Evolutionary conservation across 2,888 invertebrate species (phyloP).

Genomic region (Harpagoxenus sublaevis): DNA sequence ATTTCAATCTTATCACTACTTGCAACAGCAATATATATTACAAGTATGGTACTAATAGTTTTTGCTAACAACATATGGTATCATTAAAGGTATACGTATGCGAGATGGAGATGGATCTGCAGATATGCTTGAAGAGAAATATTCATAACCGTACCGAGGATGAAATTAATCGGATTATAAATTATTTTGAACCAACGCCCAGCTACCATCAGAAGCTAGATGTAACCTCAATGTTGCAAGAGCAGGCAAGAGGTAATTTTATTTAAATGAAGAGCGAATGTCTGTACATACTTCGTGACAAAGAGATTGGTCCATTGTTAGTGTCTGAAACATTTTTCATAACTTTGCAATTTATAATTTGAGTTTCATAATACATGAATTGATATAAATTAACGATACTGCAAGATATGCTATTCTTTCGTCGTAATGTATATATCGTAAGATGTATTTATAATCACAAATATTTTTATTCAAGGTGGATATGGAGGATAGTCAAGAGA

Average conservation of each 20-base stretch:
- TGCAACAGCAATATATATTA: neutral
- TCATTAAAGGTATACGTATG: slow-evolving; percentile 93
- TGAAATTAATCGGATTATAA: slow-evolving; percentile 92
- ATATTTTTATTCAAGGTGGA: slow-evolving; percentile 79
- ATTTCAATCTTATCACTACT: neutral
- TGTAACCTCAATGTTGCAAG: slow-evolving; percentile 94
- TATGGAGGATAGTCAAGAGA: slow-evolving; percentile 81
- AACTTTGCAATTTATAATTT: neutral
- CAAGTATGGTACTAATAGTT: neutral
- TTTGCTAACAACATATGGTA: slow-evolving; percentile 8
- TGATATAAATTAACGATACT: slow-evolving; percentile 4
- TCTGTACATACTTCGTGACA: neutral
- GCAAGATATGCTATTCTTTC: neutral
- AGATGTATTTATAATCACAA: neutral
- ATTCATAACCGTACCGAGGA: slow-evolving; percentile 93
- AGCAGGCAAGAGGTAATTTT: slow-evolving; percentile 91
- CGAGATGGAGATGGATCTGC: slow-evolving; percentile 94
- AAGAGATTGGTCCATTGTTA: neutral
- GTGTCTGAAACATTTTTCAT: neutral
- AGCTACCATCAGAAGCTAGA: slow-evolving; percentile 94
- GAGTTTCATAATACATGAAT: neutral
- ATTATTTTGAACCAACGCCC: slow-evolving; percentile 93
- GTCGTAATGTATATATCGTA: neutral
- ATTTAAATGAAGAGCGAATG: neutral
- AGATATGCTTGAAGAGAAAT: slow-evolving; percentile 93